Conservation (phyloP, 2,888 invertebrate species). For the Spodoptera exigua region DNA sequence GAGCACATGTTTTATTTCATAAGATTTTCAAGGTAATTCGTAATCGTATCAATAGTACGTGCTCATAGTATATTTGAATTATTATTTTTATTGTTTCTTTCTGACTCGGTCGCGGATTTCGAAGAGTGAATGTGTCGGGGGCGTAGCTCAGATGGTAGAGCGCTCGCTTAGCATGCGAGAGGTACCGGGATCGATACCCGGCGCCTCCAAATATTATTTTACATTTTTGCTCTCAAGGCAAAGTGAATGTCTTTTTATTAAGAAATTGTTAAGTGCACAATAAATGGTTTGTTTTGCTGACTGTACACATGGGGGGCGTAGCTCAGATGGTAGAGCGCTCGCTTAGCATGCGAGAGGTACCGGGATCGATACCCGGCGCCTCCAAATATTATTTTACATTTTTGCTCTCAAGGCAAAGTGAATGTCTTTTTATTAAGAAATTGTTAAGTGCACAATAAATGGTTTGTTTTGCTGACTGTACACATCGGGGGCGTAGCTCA, state of each 20-base stretch:
- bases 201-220: conserved; percentile 78
- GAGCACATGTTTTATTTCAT: conserved; percentile 23
- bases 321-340: conserved; percentile 90
- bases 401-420: too few relatives aligned
- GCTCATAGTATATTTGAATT: conserved; percentile 18
- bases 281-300: neutral
- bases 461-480: neutral
- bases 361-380: conserved; percentile 90
- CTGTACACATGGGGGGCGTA: conserved; percentile 80
- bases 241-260: too few relatives aligned
- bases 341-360: conserved; percentile 89
- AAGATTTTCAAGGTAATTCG: conserved; percentile 36
- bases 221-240: neutral
- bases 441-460: too few relatives aligned
- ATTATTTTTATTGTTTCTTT: conserved; percentile 16
- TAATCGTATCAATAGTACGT: conserved; percentile 29
- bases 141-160: conserved; percentile 90
- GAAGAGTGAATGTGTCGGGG: conserved; percentile 64
- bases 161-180: conserved; percentile 90
- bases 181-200: conserved; percentile 89
- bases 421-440: too few relatives aligned
- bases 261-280: too few relatives aligned
- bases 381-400: conserved; percentile 78
- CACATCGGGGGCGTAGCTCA: conserved; percentile 88
- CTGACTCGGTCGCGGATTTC: conserved; percentile 13